Conservation (phyloP, 2,888 invertebrate genomes). For the Steinernema carpocapsae region DNA sequence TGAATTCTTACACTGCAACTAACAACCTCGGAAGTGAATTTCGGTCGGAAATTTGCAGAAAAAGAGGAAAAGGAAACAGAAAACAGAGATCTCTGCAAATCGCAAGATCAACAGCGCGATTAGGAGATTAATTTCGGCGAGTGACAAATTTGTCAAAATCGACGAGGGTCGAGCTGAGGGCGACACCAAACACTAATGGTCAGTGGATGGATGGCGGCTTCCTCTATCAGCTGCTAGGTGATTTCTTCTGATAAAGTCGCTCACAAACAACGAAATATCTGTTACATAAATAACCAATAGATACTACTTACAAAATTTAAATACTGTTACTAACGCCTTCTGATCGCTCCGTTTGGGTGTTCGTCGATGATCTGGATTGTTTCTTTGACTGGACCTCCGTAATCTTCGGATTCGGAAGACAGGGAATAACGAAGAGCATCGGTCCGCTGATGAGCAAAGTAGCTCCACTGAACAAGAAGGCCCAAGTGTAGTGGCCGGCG, state of each 20-base stretch:
- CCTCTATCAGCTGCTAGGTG: no score
- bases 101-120: not conserved
- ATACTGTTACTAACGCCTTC: no score
- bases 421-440: slow-evolving; percentile 66
- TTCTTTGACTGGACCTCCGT: no score
- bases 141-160: not conserved
- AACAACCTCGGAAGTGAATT: not conserved
- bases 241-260: no score
- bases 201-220: no score
- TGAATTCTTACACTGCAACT: not conserved
- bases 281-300: no score
- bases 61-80: not conserved
- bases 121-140: slow-evolving; percentile 3
- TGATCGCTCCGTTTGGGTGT: no score
- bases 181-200: no score
- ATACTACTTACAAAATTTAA: no score
- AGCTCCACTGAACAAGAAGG: slow-evolving; percentile 84
- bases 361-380: no score
- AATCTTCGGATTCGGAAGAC: slow-evolving; percentile 37
- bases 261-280: no score
- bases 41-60: not conserved
- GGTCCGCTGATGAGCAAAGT: slow-evolving; percentile 60
- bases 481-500: slow-evolving; percentile 81
- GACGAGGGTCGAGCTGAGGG: no score
- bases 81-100: not conserved